Conservation (phyloP, 2,113 vertebrate genomes). For the Urocolius indicus region DNA sequence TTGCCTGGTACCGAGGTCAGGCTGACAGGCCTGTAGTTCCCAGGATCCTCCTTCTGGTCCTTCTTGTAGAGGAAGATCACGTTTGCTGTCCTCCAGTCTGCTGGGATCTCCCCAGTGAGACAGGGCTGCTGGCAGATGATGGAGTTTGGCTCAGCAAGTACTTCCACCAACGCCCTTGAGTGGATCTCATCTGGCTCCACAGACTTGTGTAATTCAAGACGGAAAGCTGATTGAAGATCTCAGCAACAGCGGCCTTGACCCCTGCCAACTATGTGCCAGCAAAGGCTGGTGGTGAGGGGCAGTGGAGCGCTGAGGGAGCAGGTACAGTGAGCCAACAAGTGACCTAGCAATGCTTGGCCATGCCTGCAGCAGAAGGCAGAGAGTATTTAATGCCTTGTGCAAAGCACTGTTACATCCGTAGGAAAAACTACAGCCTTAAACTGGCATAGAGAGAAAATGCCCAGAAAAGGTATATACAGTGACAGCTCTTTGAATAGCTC, state of each 20-base stretch:
- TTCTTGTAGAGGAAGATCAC: too few species aligned
- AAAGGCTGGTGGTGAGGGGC: rapidly evolving
- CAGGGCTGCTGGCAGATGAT: too few species aligned
- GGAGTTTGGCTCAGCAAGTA: too few species aligned
- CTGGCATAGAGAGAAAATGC: background rate
- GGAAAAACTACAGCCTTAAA: background rate
- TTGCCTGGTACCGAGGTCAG: too few species aligned
- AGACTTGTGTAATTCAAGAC: too few species aligned
- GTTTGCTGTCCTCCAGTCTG: too few species aligned
- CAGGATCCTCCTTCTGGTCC: too few species aligned
- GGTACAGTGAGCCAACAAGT: background rate
- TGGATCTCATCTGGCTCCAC: too few species aligned
- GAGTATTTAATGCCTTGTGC: background rate
- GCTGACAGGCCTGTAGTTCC: too few species aligned
- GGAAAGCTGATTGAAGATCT: background rate
- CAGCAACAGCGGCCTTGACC: background rate
- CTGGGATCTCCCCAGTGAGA: too few species aligned
- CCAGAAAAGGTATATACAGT: background rate
- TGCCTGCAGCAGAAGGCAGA: background rate
- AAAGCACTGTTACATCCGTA: background rate
- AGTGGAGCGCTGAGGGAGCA: background rate
- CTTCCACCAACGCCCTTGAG: too few species aligned
- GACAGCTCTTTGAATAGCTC: background rate
- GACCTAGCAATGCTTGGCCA: background rate
- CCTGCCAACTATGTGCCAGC: rapidly evolving